Percentiles rank a stretch among this genome's conserved stretches.
Conservation (phyloP, 2,888 invertebrate genomes). For the Liodrosophila aerea region DNA sequence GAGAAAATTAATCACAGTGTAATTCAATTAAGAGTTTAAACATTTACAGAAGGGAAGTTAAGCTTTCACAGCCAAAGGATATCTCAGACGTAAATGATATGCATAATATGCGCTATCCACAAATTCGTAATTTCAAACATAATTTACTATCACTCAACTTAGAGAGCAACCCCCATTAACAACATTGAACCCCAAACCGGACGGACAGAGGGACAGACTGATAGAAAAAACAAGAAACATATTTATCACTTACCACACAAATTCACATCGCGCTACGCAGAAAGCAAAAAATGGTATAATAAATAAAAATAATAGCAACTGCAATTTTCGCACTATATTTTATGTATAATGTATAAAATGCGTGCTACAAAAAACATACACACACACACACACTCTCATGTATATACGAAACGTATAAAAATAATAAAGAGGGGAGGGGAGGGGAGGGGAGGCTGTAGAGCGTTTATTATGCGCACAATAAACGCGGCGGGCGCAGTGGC, state of each 20-base stretch:
- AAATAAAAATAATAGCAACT: slow-evolving; percentile 60
- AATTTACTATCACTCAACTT: slow-evolving; percentile 25
- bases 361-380: slow-evolving; percentile 55
- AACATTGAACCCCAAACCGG: slow-evolving; percentile 7
- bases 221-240: slow-evolving; percentile 29
- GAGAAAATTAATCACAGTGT: slow-evolving; percentile 13
- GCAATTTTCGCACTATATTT: slow-evolving; percentile 76
- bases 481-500: slow-evolving; percentile 75
- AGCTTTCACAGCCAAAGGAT: slow-evolving; percentile 2
- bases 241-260: slow-evolving; percentile 63
- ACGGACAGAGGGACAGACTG: not conserved
- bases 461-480: slow-evolving; percentile 79
- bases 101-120: slow-evolving; percentile 13
- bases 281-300: slow-evolving; percentile 41
- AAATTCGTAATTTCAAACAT: slow-evolving; percentile 19
- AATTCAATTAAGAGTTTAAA: not conserved
- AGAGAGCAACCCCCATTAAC: slow-evolving; percentile 40
- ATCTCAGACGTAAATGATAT: slow-evolving; percentile 17
- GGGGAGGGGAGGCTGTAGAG: slow-evolving; percentile 30
- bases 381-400: slow-evolving; percentile 21
- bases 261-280: slow-evolving; percentile 43
- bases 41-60: too few species aligned
- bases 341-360: slow-evolving; percentile 72
- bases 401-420: slow-evolving; percentile 62
- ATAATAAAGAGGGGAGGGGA: slow-evolving; percentile 53